phyloP scores from a whole-genome alignment of 2,113 vertebrate genomes.

The Tragelaphus strepsiceros region DNA sequence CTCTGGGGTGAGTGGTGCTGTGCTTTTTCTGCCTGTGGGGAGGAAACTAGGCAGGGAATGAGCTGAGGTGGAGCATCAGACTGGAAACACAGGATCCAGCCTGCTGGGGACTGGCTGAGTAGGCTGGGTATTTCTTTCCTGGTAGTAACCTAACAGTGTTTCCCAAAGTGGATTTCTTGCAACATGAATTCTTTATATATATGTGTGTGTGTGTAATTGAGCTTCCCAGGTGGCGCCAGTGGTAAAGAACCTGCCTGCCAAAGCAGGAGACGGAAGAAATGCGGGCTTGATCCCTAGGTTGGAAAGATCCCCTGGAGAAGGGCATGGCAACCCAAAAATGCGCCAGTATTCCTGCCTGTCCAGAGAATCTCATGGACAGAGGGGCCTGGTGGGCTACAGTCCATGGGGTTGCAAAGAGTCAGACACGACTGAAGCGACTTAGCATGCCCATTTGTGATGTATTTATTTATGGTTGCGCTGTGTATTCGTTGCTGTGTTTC shows the following conservation, averaged over 20 bases:
- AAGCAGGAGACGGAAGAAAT: not conserved
- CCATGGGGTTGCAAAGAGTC: not conserved
- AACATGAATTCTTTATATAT: fast-evolving
- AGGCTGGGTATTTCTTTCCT: not conserved
- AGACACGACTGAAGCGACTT: not conserved
- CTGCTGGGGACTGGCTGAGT: not conserved
- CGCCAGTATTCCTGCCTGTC: not conserved
- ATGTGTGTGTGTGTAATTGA: not conserved
- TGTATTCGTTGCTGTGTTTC: not conserved
- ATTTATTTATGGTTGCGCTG: not conserved
- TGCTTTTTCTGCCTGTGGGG: not conserved
- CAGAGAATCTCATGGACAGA: not conserved
- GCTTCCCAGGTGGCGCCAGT: not conserved
- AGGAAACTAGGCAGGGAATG: not conserved
- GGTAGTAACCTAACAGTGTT: fast-evolving
- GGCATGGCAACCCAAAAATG: not conserved
- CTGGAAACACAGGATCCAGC: no score
- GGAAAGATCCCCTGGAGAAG: not conserved
- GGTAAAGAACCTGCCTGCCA: not conserved
- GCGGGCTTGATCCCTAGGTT: not conserved
- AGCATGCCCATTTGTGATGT: fast-evolving
- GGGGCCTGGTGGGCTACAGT: not conserved
- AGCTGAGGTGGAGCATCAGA: not conserved
- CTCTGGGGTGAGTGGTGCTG: fast-evolving
- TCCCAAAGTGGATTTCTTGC: not conserved